Evolutionary conservation across 2,113 vertebrate genomes (phyloP).

Genomic region (Indicator maculatus): DNA sequence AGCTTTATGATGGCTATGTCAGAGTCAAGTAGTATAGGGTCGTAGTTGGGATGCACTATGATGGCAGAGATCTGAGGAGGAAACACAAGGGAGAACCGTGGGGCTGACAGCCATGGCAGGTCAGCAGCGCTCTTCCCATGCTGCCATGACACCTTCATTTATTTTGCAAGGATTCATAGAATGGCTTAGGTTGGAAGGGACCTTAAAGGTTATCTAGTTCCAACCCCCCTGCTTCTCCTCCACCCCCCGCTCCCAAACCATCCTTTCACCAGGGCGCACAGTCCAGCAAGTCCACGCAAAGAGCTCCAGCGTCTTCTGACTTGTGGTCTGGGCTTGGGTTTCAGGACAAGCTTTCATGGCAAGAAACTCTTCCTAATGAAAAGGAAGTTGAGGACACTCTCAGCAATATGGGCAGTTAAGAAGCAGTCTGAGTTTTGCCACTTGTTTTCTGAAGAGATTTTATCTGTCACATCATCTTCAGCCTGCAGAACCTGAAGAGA

Average conservation of each 20-base stretch:
- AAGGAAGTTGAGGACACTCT: not conserved
- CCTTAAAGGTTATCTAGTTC: too few relatives aligned
- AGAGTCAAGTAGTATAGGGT: constrained; percentile 91
- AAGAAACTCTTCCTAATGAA: not conserved
- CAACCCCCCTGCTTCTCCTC: not conserved
- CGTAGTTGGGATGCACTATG: constrained; percentile 90
- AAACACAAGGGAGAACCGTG: not conserved
- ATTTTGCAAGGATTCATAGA: not conserved
- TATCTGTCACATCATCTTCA: not conserved
- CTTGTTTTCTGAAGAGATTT: not conserved
- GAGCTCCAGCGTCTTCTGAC: not conserved
- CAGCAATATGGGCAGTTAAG: not conserved
- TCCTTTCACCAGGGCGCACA: not conserved
- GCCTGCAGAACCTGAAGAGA: not conserved
- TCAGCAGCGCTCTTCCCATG: not conserved
- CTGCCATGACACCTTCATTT: not conserved
- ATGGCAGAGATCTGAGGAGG: constrained; percentile 86
- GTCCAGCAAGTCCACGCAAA: not conserved
- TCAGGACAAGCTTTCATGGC: not conserved
- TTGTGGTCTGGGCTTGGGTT: not conserved
- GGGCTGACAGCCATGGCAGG: not conserved
- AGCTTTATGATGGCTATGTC: constrained; percentile 92
- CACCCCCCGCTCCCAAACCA: not conserved
- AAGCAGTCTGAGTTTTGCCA: not conserved
- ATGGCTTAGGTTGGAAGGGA: too few relatives aligned